phyloP scores from a whole-genome alignment of 2,888 invertebrate genomes.

The Drosophila limbata region DNA sequence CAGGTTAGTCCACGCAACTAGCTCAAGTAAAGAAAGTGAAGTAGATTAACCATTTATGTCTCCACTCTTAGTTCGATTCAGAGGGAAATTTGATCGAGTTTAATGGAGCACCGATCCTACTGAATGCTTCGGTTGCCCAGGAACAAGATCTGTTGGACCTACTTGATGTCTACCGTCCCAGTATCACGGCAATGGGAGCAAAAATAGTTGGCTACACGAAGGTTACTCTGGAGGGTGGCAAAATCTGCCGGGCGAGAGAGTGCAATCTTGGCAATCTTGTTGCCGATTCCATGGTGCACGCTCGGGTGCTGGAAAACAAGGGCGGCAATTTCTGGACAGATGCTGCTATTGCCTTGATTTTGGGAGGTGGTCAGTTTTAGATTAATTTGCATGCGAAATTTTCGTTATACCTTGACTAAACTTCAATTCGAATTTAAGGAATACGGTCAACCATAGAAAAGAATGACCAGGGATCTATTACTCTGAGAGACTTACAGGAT shows the following conservation, averaged over 20 bases:
- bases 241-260: constrained; percentile 89
- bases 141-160: constrained; percentile 88
- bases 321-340: constrained; percentile 89
- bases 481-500: constrained; percentile 89
- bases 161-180: constrained; percentile 88
- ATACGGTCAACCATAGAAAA: constrained; percentile 89
- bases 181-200: constrained; percentile 86
- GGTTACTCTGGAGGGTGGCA: constrained; percentile 89
- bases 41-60: neutral
- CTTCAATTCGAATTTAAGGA: constrained; percentile 55
- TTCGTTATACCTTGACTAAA: neutral
- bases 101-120: constrained; percentile 91
- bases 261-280: constrained; percentile 95
- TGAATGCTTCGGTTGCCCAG: constrained; percentile 89
- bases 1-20: constrained; percentile 76
- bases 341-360: constrained; percentile 90
- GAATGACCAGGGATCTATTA: constrained; percentile 87
- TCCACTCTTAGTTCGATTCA: constrained; percentile 87
- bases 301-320: constrained; percentile 84
- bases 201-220: constrained; percentile 89
- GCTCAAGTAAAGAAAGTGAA: too few relatives aligned
- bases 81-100: constrained; percentile 89
- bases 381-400: neutral
- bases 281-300: constrained; percentile 90
- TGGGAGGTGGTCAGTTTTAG: constrained; percentile 88